Percentiles rank a stretch among this genome's conserved stretches.
phyloP scores from a whole-genome alignment of 2,113 vertebrate genomes.

The Oncorhynchus gorbuscha region DNA sequence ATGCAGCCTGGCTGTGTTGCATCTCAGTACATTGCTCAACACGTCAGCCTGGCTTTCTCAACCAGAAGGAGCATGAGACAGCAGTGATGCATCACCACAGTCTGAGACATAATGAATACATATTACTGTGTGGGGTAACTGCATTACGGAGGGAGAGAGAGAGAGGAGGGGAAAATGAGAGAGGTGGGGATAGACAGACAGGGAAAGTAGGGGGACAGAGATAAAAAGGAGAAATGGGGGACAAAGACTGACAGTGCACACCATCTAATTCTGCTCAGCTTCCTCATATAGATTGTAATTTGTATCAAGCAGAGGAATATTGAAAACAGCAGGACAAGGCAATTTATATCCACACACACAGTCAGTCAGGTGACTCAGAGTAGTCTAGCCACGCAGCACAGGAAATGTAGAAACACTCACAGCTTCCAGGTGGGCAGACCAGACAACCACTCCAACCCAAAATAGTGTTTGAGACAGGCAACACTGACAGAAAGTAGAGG shows the following conservation, averaged over 20 bases:
- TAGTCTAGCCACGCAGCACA: neutral
- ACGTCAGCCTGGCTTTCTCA: neutral
- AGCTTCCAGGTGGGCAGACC: neutral
- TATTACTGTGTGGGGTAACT: no score
- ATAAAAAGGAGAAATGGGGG: neutral
- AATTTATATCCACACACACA: slow-evolving; percentile 26
- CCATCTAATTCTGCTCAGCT: neutral
- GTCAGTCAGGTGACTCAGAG: neutral
- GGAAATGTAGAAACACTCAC: neutral
- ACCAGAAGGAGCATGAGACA: neutral
- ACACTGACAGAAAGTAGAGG: neutral
- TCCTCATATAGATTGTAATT: slow-evolving; percentile 9
- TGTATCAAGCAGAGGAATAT: slow-evolving; percentile 18
- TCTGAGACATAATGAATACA: no score
- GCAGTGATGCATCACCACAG: slow-evolving; percentile 23
- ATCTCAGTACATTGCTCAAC: no score
- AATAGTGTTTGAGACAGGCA: no score
- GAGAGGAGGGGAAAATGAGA: slow-evolving; percentile 1
- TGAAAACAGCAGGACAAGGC: slow-evolving; percentile 4
- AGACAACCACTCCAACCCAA: neutral
- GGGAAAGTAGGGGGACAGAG: neutral
- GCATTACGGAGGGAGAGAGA: no score
- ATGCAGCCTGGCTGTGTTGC: no score
- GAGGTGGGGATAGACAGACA: no score
- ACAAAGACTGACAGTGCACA: neutral